Evolutionary conservation across 1,140 invertebrate species (phyloP).

Genomic region (Nasonia longicornis): DNA sequence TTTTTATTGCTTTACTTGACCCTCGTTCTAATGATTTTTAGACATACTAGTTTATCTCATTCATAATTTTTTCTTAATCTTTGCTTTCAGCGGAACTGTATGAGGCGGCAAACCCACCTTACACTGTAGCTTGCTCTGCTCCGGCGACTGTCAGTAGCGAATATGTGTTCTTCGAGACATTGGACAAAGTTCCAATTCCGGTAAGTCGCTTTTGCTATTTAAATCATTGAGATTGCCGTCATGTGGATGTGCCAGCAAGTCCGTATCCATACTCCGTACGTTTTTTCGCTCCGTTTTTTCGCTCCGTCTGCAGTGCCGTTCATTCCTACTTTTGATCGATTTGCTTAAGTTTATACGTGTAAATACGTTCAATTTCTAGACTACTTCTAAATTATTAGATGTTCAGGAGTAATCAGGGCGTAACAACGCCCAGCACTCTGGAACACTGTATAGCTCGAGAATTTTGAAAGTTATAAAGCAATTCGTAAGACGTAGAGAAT

Average conservation of each 20-base stretch:
- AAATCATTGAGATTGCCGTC: slow-evolving; percentile 38
- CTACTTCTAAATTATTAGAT: not conserved
- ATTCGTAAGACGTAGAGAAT: too few species aligned
- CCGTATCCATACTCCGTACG: not conserved
- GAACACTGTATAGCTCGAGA: too few species aligned
- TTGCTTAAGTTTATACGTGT: not conserved
- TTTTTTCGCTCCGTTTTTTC: not conserved
- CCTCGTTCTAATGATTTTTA: not conserved
- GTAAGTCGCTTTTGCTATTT: slow-evolving; percentile 45
- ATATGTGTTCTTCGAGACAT: slow-evolving; percentile 51
- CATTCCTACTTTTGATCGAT: not conserved
- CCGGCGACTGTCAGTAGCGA: slow-evolving; percentile 44
- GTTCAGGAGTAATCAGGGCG: too few species aligned
- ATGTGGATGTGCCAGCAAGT: not conserved
- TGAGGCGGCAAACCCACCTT: not conserved
- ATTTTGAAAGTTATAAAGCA: too few species aligned
- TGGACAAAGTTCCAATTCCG: slow-evolving; percentile 50
- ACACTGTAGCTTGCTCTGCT: not conserved
- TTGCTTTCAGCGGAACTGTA: not conserved
- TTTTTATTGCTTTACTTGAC: not conserved
- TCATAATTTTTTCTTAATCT: not conserved
- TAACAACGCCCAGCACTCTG: too few species aligned
- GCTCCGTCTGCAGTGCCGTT: not conserved
- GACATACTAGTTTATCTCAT: too few species aligned
- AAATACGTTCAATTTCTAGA: not conserved